Conservation (phyloP, 2,113 vertebrate genomes). For the Micronycteris hirsuta region DNA sequence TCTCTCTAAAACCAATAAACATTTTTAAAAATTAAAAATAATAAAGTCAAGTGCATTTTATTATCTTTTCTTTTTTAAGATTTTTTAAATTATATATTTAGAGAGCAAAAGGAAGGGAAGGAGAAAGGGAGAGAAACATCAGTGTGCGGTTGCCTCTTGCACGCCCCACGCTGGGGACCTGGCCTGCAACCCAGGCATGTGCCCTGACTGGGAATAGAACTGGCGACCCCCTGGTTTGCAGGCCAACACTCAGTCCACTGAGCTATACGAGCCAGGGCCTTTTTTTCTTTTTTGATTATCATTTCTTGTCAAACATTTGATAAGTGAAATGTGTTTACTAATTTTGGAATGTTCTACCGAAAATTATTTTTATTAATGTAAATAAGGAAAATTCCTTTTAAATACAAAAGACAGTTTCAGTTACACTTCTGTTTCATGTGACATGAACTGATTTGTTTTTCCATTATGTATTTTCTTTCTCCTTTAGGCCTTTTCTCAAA, state of each 20-base stretch:
- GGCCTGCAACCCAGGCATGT: too few relatives aligned
- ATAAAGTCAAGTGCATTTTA: constrained; percentile 5
- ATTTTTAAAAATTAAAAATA: too few relatives aligned
- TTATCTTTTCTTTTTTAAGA: background rate
- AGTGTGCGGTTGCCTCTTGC: too few relatives aligned
- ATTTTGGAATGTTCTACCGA: background rate
- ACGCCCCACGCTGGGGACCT: too few relatives aligned
- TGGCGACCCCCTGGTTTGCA: too few relatives aligned
- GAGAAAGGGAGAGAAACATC: too few relatives aligned
- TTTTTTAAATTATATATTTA: too few relatives aligned
- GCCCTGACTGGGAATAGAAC: too few relatives aligned
- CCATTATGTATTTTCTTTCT: constrained; percentile 64
- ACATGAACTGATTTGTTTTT: constrained; percentile 42
- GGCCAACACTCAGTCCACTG: too few relatives aligned
- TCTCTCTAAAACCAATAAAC: too few relatives aligned
- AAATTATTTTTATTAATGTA: constrained; percentile 33
- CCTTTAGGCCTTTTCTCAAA: constrained; percentile 93
- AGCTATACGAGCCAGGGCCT: too few relatives aligned
- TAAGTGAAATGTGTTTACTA: constrained; percentile 46
- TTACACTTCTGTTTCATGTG: constrained; percentile 27
- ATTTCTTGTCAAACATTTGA: constrained; percentile 24
- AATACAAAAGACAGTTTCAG: constrained; percentile 20
- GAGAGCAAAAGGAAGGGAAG: too few relatives aligned
- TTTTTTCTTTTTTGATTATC: constrained; percentile 10
- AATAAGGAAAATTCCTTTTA: constrained; percentile 24